Base-by-base conservation (phyloP, 2,888 invertebrate species). In the Amblyteles armatorius region DNA sequence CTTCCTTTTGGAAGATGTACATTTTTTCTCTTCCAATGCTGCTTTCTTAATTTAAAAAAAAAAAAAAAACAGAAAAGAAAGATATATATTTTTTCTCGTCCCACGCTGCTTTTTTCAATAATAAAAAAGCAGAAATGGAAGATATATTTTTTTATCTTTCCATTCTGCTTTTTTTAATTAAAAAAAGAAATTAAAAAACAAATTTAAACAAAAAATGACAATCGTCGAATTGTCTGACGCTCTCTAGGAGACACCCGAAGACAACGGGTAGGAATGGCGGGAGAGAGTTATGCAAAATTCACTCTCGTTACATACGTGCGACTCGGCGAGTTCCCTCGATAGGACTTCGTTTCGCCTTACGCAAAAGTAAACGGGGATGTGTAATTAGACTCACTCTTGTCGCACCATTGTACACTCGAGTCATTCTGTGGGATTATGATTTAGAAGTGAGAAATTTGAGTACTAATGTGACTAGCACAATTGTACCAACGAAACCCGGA, bases 221-320 rank as follows among this genome's bases (percentile, higher is more conserved):
- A 33, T 33, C 16, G 29, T 7, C 63, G 7, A 63, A 63, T 63
- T 33, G 63, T 63, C 9, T n/a, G 29, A 33, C 29, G 5, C 7
- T n/a, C 63, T 22, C 13, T 13, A 6, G 9, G 3, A 11, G 57
- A 57, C 9, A 7, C 26, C 22, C 9, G 26, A 26, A 29, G 26
- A 22, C 6, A 26, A 1, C 33, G 29, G 9, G 7, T 29, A 26
- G 33, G 5, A n/a, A 63, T 16, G 33, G n/a, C 29, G n/a, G 13
- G 11, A 63, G 50, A 65, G 65, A 67, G 67, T 67, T 52, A 19
- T 40, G 22, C 67, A 22, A 52, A 67, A 52, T 67, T 65, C 67
- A 77, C 67, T 77, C 67, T 52, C 33, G 40, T 76, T 67, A 63
- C 29, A 63, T 63, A 63, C 33, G 63, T 63, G 63, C 29, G 57